These are phyloP conservation scores for Heterodera filipjevi DNA, from an alignment of 2,888 invertebrate genomes.

Conservation along the genomic window DNA sequence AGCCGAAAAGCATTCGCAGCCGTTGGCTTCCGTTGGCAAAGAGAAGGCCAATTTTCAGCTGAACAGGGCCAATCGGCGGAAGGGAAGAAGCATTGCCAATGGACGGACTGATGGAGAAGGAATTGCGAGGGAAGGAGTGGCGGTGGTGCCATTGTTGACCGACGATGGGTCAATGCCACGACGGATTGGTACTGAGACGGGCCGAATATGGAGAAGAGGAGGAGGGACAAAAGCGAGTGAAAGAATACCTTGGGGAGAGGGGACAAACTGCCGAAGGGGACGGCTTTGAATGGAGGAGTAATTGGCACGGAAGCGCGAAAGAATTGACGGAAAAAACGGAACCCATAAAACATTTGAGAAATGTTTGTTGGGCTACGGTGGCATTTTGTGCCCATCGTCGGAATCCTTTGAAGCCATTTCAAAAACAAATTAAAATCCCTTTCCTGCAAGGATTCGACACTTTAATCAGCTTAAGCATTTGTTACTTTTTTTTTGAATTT, in stretches of 20 bases:
- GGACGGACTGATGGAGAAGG: not conserved
- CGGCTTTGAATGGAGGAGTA: too few species aligned
- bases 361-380: not conserved
- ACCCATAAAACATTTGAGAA: not conserved
- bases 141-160: not conserved
- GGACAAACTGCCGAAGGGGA: too few species aligned
- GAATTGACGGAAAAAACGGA: not conserved
- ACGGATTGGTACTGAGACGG: not conserved
- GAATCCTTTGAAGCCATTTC: not conserved
- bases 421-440: not conserved
- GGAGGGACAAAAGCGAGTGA: not conserved
- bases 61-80: not conserved
- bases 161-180: not conserved
- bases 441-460: not conserved
- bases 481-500: not conserved
- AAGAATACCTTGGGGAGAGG: too few species aligned
- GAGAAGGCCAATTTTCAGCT: slow-evolving; percentile 32
- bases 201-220: not conserved
- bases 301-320: not conserved
- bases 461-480: not conserved
- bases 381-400: not conserved
- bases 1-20: slow-evolving; percentile 40
- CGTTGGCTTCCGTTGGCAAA: slow-evolving; percentile 32
- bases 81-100: not conserved
- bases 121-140: not conserved